These are phyloP conservation scores for Enteromius fasciolatus DNA, from an alignment of 2,797 vertebrate genomes.

Conservation along the genomic window DNA sequence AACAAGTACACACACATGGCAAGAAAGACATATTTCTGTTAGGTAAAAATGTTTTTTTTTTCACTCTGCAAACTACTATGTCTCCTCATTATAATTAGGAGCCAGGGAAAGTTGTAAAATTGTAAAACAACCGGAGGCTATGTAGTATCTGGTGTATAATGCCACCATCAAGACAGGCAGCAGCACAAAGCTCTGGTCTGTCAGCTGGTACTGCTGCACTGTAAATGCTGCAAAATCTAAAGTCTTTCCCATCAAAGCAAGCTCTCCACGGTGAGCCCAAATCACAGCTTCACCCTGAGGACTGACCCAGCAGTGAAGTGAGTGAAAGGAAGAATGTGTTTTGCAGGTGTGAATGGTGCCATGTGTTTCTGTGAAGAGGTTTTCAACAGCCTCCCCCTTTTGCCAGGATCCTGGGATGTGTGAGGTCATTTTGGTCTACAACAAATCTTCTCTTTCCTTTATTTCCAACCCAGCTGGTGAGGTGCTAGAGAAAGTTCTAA, in stretches of 20 bases:
- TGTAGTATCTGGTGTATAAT: background rate
- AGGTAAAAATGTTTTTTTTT: background rate
- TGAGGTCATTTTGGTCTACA: constrained; percentile 18
- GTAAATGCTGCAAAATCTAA: constrained; percentile 8
- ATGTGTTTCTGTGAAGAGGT: constrained; percentile 8
- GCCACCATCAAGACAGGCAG: constrained; percentile 9
- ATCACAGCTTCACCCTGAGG: constrained; percentile 18
- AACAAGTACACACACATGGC: background rate
- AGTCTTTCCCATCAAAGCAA: constrained; percentile 26
- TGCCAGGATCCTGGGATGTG: background rate
- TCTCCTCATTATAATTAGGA: background rate
- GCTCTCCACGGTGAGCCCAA: constrained; percentile 3
- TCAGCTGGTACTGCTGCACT: background rate
- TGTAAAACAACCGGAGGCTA: background rate
- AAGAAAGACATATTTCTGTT: background rate
- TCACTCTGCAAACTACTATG: background rate
- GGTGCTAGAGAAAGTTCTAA: background rate
- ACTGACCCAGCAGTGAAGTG: constrained; percentile 34
- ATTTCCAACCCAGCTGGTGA: background rate
- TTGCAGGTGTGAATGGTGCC: constrained; percentile 28
- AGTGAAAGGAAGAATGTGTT: constrained; percentile 1
- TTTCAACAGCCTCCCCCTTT: constrained; percentile 22
- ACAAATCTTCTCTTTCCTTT: background rate
- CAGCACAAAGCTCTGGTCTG: background rate
- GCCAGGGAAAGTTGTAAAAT: background rate